These are phyloP conservation scores for Eurypyga helias DNA, from an alignment of 2,113 vertebrate species.

Conservation along the genomic window DNA sequence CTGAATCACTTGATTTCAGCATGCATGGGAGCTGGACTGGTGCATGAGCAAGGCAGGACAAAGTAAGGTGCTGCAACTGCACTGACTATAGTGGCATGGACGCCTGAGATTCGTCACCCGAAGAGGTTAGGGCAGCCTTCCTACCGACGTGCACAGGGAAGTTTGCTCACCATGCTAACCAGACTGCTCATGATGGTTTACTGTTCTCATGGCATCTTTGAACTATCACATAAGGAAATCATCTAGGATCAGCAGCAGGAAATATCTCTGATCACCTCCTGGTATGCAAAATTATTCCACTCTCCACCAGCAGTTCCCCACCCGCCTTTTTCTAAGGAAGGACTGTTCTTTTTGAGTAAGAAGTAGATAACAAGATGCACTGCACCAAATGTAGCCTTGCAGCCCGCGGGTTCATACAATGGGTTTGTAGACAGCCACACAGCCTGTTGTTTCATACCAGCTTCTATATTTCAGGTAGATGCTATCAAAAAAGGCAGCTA, in stretches of 20 bases:
- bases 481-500: not conserved
- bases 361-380: not conserved
- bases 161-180: not conserved
- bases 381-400: not conserved
- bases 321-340: not conserved
- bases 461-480: not conserved
- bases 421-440: not conserved
- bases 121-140: not conserved
- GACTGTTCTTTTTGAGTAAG: not conserved
- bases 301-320: not conserved
- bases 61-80: not conserved
- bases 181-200: not conserved
- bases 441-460: not conserved
- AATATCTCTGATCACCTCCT: not conserved
- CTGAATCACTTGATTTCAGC: not conserved
- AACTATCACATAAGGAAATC: not conserved
- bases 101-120: accelerated
- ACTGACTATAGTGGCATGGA: not conserved
- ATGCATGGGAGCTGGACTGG: not conserved
- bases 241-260: not conserved
- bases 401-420: not conserved
- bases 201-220: not conserved
- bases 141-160: not conserved
- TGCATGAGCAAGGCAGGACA: not conserved
- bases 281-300: not conserved